Conservation (phyloP, 2,888 invertebrate species). For the Boloria euphrosyne region DNA sequence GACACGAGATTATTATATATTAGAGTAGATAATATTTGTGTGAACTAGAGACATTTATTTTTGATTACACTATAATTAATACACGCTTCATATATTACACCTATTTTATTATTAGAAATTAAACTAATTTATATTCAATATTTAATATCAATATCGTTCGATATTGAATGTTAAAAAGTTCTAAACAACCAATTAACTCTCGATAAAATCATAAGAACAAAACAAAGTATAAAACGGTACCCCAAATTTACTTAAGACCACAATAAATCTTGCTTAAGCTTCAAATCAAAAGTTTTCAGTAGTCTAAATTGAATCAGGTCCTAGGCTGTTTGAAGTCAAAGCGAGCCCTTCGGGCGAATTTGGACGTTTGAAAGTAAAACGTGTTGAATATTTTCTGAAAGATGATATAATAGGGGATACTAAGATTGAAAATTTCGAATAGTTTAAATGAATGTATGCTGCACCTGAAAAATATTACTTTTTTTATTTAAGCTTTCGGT, state of each 20-base stretch:
- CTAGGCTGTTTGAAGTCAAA: slow-evolving; percentile 20
- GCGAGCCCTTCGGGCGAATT: slow-evolving; percentile 15
- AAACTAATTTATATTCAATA: not conserved
- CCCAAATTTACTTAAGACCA: slow-evolving; percentile 12
- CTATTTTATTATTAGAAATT: too few relatives aligned
- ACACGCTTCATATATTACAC: too few relatives aligned
- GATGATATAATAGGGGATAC: slow-evolving; percentile 9
- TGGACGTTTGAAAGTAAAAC: slow-evolving; percentile 24
- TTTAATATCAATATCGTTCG: not conserved
- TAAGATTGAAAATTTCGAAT: slow-evolving; percentile 17
- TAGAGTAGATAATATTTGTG: too few relatives aligned
- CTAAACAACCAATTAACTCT: slow-evolving; percentile 5
- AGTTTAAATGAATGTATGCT: not conserved
- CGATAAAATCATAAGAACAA: slow-evolving; percentile 1
- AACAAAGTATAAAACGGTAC: slow-evolving; percentile 6
- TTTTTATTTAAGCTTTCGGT: too few relatives aligned
- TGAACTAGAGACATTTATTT: too few relatives aligned
- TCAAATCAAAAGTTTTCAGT: slow-evolving; percentile 20
- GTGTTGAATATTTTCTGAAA: slow-evolving; percentile 26
- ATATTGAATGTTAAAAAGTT: not conserved
- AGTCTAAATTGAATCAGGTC: slow-evolving; percentile 9
- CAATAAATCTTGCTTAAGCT: slow-evolving; percentile 21
- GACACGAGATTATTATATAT: too few relatives aligned
- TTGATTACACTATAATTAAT: too few relatives aligned
- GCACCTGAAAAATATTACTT: too few relatives aligned